phyloP scores from a whole-genome alignment of 2,113 vertebrate species.

The Ochotona princeps region DNA sequence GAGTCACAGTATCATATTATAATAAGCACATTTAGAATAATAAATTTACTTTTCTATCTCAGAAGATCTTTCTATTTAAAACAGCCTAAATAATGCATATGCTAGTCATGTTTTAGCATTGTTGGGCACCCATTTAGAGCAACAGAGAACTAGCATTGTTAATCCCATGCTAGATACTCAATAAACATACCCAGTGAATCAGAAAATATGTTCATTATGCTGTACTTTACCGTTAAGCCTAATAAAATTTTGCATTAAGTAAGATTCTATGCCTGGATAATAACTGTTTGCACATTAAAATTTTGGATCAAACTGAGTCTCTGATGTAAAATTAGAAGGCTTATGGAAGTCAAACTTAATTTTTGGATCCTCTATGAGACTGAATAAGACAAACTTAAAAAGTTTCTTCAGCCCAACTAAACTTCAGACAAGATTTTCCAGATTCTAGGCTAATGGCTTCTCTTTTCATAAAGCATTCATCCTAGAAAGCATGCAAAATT shows the following conservation, averaged over 20 bases:
- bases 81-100: slow-evolving; percentile 30
- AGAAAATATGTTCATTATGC: slow-evolving; percentile 77
- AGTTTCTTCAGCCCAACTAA: slow-evolving; percentile 12
- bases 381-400: slow-evolving; percentile 28
- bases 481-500: background rate
- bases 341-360: slow-evolving; percentile 56
- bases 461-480: background rate
- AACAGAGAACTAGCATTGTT: slow-evolving; percentile 29
- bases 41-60: background rate
- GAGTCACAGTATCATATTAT: background rate
- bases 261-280: slow-evolving; percentile 68
- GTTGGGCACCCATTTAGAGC: slow-evolving; percentile 10
- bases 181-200: slow-evolving; percentile 74
- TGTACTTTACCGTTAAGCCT: slow-evolving; percentile 67
- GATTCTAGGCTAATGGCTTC: background rate
- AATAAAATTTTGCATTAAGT: slow-evolving; percentile 77
- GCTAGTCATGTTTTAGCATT: slow-evolving; percentile 32
- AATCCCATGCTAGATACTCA: slow-evolving; percentile 67
- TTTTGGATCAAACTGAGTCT: slow-evolving; percentile 61
- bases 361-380: slow-evolving; percentile 29
- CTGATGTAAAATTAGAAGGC: slow-evolving; percentile 65
- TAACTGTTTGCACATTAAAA: slow-evolving; percentile 73
- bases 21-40: slow-evolving; percentile 27
- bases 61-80: background rate
- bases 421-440: background rate